A percentile compares a stretch with the other conserved stretches of the same genome.
phyloP scores from a whole-genome alignment of 2,888 invertebrate species.

The Carterocephalus palaemon region DNA sequence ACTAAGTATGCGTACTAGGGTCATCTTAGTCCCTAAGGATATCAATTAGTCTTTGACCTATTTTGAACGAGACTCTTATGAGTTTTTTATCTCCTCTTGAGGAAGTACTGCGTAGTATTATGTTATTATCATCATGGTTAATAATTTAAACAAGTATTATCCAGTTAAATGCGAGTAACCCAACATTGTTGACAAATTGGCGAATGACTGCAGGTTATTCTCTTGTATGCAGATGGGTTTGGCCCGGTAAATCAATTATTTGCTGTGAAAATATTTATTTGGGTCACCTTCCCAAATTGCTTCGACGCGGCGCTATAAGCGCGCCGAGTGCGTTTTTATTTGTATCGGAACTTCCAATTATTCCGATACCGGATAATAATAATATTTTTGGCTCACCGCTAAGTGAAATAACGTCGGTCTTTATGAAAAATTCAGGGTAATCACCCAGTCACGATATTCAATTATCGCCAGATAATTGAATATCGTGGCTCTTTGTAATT shows the following conservation, averaged over 20 bases:
- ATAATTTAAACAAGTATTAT: constrained; percentile 1
- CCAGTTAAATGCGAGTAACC: constrained; percentile 1
- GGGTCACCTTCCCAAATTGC: constrained; percentile 21
- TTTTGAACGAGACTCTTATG: too few relatives aligned
- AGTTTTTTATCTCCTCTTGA: too few relatives aligned
- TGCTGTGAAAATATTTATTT: constrained; percentile 25
- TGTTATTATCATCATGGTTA: too few relatives aligned
- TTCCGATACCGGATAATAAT: constrained; percentile 18
- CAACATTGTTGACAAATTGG: constrained; percentile 4
- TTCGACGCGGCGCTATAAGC: constrained; percentile 1
- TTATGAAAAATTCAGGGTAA: too few relatives aligned
- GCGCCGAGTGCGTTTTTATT: constrained; percentile 16
- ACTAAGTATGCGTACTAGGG: too few relatives aligned
- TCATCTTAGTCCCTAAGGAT: too few relatives aligned
- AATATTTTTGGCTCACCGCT: constrained; percentile 9
- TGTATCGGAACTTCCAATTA: constrained; percentile 18
- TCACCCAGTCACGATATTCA: too few relatives aligned
- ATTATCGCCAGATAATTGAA: too few relatives aligned
- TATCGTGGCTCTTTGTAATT: too few relatives aligned
- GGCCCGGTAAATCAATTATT: constrained; percentile 25
- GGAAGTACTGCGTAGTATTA: too few relatives aligned
- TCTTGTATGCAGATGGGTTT: constrained; percentile 23
- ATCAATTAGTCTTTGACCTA: too few relatives aligned
- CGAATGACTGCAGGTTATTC: neutral
- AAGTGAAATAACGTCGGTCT: constrained; percentile 2